Evolutionary conservation across 1,140 invertebrate species (phyloP), one percentile per base, ranked within the genome.

Genomic region (Drosophila nigromelanica): DNA sequence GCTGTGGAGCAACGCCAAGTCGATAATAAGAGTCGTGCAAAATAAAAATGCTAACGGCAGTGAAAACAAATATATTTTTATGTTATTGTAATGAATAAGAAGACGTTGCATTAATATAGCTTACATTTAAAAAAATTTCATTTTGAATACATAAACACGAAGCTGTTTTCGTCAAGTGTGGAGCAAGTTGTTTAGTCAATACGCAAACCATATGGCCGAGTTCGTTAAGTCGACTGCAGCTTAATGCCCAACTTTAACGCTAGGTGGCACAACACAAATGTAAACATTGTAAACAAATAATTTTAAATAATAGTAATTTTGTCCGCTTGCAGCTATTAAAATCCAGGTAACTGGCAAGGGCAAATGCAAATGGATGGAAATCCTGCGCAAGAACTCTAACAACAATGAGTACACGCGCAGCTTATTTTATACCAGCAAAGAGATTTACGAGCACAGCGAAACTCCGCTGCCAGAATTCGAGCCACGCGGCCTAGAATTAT

Each of bases 301-400:
- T 5, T 27, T 2, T 35, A 47, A 10, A 35, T 33, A 11, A 6
- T 27, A 45, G 27, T 14, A 6, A 11, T 27, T 0, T 4, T 27
- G 2, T 30, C 3, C 35, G 11, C 1, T 82, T 61, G 6, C 47
- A 91, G 90, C 90, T 0, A 86, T 91, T 1, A 91, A 91, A 73
- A 77, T 91, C 12, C 89, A 91, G 76, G 87, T 91, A 4, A 90
- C 79, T n/a, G 91, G 90, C 35, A 90, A 92, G 33, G 91, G 91
- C 0, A 92, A 92, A 68, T 91, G 90, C 75, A 91, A 90, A 56
- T 92, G 91, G 91, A 89, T 89, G 45, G 90, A 91, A 78, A 90
- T 91, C 11, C 63, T 91, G 35, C 82, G 83, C 12, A 90, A 91
- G 68, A 90, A 90, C 62, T 81, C 80, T 0, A 82, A 80, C 61